Evolutionary conservation across 2,888 invertebrate genomes (phyloP).

Genomic region (Drosophila borealis): DNA sequence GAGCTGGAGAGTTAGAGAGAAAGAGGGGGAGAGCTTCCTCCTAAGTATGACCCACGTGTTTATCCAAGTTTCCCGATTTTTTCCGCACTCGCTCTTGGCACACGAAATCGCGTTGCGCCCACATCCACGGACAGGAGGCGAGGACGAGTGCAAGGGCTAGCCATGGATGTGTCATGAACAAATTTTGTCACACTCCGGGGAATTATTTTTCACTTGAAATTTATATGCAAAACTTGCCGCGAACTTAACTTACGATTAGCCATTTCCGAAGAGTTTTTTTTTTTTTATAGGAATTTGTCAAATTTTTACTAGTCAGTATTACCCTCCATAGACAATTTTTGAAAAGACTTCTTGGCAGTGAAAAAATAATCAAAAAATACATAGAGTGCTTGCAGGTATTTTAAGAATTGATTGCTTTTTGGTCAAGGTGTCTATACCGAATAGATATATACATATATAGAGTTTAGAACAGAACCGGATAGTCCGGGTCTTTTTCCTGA

Average conservation of each 20-base stretch:
- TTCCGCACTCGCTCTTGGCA: conserved; percentile 4
- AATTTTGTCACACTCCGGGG: background rate
- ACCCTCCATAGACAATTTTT: background rate
- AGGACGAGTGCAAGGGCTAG: background rate
- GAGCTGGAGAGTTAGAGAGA: background rate
- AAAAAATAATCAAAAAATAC: background rate
- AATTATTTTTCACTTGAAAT: conserved; percentile 17
- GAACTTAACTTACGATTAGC: conserved; percentile 1
- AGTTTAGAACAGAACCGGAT: too few species aligned
- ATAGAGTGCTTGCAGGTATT: background rate
- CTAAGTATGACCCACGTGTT: background rate
- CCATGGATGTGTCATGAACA: conserved; percentile 18
- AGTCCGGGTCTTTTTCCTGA: too few species aligned
- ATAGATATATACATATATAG: too few species aligned
- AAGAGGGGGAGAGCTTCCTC: background rate
- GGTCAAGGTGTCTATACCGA: too few species aligned
- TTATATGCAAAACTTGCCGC: conserved; percentile 14
- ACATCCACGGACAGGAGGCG: background rate
- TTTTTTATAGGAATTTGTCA: background rate
- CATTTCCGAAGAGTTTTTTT: background rate
- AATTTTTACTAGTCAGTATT: background rate
- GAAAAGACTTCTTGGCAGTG: conserved; percentile 7
- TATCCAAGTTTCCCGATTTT: background rate
- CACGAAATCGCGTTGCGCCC: background rate
- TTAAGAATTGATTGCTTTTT: background rate